These are phyloP conservation scores for Erythrolamprus reginae DNA, from an alignment of 2,113 vertebrate genomes.

Conservation along the genomic window DNA sequence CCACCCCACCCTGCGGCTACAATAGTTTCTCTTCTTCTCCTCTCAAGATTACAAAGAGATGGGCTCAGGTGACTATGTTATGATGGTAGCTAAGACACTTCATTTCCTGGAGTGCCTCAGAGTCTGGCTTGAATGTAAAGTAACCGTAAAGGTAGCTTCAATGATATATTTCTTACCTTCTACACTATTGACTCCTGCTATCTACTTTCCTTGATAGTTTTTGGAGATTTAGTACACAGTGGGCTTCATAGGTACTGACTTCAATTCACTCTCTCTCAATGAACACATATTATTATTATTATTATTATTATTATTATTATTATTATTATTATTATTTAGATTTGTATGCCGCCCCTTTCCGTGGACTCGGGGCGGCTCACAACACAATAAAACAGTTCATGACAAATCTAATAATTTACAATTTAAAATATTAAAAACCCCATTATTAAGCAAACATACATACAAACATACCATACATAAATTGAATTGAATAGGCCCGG, in stretches of 20 bases:
- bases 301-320: too few species aligned
- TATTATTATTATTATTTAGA: too few species aligned
- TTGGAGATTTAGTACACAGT: not conserved
- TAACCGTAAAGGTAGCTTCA: not conserved
- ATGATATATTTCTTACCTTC: not conserved
- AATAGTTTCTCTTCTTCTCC: not conserved
- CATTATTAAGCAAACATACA: too few species aligned
- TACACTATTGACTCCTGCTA: not conserved
- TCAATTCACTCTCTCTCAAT: not conserved
- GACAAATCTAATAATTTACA: too few species aligned
- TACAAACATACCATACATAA: too few species aligned
- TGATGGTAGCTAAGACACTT: not conserved
- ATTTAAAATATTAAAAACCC: too few species aligned
- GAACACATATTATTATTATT: too few species aligned
- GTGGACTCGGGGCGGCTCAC: too few species aligned
- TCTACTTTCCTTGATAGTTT: not conserved
- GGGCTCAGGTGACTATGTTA: not conserved
- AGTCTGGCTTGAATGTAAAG: not conserved
- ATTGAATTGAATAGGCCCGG: too few species aligned
- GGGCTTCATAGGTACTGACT: not conserved
- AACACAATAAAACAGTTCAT: too few species aligned
- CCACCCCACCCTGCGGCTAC: not conserved
- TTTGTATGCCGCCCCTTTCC: too few species aligned
- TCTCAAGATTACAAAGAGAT: not conserved
- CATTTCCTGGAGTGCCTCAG: not conserved